Base-by-base conservation (phyloP, 2,888 invertebrate species). In the Meloe dianella region DNA sequence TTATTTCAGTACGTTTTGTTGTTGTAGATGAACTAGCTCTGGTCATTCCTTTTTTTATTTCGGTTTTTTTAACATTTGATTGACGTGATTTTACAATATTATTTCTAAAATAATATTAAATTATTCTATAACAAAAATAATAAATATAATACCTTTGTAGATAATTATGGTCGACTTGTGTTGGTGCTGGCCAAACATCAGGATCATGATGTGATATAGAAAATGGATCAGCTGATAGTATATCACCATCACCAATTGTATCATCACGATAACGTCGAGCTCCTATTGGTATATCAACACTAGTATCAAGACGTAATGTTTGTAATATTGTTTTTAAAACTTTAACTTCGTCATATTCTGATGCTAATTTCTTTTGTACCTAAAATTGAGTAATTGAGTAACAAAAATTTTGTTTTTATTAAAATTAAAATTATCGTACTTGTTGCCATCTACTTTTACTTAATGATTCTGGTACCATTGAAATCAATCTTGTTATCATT, bases 301-400 rank as follows among this genome's bases (percentile, higher is more conserved):
- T 90, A 1, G 89, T 87, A 73, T 91, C 92, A 67, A 89, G 87
- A 82, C 91, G 91, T 80, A 95, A 92, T 77, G 92, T 87, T 78
- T 92, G 90, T 70, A 96, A 83, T 1, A 92, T 91, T 56, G 89
- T 89, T 75, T 90, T 90, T 20, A 93, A 89, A 70, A 92, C 91
- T 84, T 96, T 97, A 58, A 98, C 90, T 83, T 94, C 92, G 78
- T 96, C 94, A 83, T 94, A 96, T 83, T 98, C 98, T 65, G 91
- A 89, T 56, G 89, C 92, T 80, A 98, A 91, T 83, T 95, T 93
- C 78, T 93, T 92, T 80, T 95, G 94, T 24, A 96, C 91, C 94
- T 95, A 82, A 0, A 71, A 73, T 32, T 70, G 27, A 30, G 63
- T 20, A 24, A 24, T 20, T 47, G 6, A 17, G 14, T 38, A n/a